These are phyloP conservation scores for Diplodus sargus DNA, from an alignment of 2,797 vertebrate species.

Conservation along the genomic window DNA sequence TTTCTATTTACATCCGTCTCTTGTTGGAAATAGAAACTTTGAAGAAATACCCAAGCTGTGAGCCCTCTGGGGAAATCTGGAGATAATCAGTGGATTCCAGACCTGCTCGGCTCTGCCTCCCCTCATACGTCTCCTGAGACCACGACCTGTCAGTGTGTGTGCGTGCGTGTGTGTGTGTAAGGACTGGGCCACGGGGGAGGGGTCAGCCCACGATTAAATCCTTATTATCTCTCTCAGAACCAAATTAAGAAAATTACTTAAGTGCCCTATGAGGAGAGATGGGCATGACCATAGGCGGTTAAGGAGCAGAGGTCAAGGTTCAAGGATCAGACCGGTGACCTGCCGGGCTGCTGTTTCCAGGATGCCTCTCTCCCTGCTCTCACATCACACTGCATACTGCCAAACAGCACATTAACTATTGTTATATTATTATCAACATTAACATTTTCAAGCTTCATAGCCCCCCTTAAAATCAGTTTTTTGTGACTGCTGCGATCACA, in stretches of 20 bases:
- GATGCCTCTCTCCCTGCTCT: neutral
- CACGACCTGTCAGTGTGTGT: conserved; percentile 55
- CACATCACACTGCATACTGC: neutral
- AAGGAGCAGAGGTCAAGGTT: conserved; percentile 58
- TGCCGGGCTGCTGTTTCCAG: conserved; percentile 36
- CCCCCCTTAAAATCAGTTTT: neutral
- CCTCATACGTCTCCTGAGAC: conserved; percentile 59
- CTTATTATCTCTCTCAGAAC: conserved; percentile 75
- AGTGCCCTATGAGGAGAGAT: conserved; percentile 62
- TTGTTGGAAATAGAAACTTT: conserved; percentile 56
- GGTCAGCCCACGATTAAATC: conserved; percentile 68
- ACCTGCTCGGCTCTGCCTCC: conserved; percentile 59
- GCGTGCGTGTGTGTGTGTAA: conserved; percentile 17
- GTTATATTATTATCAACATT: neutral
- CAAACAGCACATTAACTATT: neutral
- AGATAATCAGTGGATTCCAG: conserved; percentile 78
- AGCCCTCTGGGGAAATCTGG: conserved; percentile 75
- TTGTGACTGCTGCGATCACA: neutral
- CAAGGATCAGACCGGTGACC: conserved; percentile 64
- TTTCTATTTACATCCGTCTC: conserved; percentile 47
- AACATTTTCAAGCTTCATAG: neutral
- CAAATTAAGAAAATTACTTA: conserved; percentile 78
- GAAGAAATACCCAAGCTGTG: conserved; percentile 41
- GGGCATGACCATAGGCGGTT: conserved; percentile 43
- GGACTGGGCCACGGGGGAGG: conserved; percentile 21